These are phyloP conservation scores for Aphelinus atriplicis DNA, from an alignment of 1,140 invertebrate genomes.

Conservation along the genomic window DNA sequence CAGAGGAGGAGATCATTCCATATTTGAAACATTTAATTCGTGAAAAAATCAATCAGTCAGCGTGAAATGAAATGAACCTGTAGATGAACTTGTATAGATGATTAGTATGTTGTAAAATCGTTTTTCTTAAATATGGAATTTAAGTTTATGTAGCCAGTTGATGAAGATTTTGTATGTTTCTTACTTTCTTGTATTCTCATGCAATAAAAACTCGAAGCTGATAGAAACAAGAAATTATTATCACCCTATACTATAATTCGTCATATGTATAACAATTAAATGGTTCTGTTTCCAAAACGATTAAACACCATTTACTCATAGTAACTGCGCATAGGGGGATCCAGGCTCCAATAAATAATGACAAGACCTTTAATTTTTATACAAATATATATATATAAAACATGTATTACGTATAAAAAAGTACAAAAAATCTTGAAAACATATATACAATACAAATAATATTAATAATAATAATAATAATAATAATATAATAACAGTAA, in stretches of 20 bases:
- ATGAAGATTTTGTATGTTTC: too few relatives aligned
- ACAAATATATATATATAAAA: slow-evolving; percentile 41
- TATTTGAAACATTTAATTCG: slow-evolving; percentile 11
- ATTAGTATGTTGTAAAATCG: not conserved
- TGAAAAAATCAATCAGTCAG: not conserved
- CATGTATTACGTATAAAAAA: slow-evolving; percentile 54
- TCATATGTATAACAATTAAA: too few relatives aligned
- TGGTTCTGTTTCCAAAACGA: too few relatives aligned
- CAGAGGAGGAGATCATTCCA: not conserved
- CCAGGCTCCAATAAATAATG: not conserved
- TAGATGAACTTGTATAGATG: slow-evolving; percentile 1
- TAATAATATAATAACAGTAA: slow-evolving; percentile 14
- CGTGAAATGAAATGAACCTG: not conserved
- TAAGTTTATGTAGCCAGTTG: too few relatives aligned
- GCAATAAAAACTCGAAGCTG: too few relatives aligned
- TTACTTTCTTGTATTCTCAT: too few relatives aligned
- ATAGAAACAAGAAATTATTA: too few relatives aligned
- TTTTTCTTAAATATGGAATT: too few relatives aligned
- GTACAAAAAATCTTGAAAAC: slow-evolving; percentile 54
- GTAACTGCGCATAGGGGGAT: too few relatives aligned
- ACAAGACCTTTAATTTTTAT: slow-evolving; percentile 29
- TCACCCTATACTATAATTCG: too few relatives aligned
- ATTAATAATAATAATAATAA: slow-evolving; percentile 23
- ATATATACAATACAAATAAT: slow-evolving; percentile 55
- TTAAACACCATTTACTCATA: too few relatives aligned